These are phyloP conservation scores for Pharmacophagus antenor DNA, from an alignment of 2,888 invertebrate genomes.

Conservation along the genomic window DNA sequence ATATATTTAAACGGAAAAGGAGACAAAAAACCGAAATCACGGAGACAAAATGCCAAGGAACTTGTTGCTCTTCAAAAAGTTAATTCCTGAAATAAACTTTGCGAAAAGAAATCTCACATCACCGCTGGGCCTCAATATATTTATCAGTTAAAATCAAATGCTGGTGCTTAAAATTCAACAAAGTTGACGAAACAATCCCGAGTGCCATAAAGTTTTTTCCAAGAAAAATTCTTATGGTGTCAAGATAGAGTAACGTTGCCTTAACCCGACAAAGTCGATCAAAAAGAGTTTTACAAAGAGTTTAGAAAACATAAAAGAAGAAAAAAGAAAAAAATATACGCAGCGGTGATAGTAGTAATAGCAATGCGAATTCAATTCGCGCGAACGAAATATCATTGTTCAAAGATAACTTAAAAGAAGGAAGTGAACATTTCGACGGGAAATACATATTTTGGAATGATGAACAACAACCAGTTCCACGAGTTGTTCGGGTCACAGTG, in stretches of 20 bases:
- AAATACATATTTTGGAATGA: conserved; percentile 43
- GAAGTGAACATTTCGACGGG: conserved; percentile 29
- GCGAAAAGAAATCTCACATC: conserved; percentile 74
- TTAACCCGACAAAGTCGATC: conserved; percentile 72
- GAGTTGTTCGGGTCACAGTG: conserved; percentile 76
- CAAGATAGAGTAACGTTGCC: conserved; percentile 57
- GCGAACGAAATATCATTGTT: conserved; percentile 51
- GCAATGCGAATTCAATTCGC: conserved; percentile 74
- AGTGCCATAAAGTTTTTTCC: conserved; percentile 68
- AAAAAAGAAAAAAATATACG: conserved; percentile 41
- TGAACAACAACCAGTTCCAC: conserved; percentile 75
- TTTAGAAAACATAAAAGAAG: conserved; percentile 34
- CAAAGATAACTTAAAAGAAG: conserved; percentile 58
- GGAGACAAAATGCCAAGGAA: conserved; percentile 80
- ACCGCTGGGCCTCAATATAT: conserved; percentile 68
- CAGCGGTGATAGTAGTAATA: conserved; percentile 62
- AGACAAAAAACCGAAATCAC: conserved; percentile 56
- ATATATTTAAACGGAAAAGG: conserved; percentile 61
- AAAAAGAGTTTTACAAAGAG: conserved; percentile 36
- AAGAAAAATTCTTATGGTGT: conserved; percentile 63
- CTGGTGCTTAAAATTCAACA: conserved; percentile 61
- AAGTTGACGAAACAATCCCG: conserved; percentile 59
- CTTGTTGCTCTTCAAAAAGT: conserved; percentile 73
- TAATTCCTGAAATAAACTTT: conserved; percentile 75
- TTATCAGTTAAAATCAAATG: conserved; percentile 63